Evolutionary conservation across 2,888 invertebrate genomes (phyloP).

Genomic region (Synergus gifuensis): DNA sequence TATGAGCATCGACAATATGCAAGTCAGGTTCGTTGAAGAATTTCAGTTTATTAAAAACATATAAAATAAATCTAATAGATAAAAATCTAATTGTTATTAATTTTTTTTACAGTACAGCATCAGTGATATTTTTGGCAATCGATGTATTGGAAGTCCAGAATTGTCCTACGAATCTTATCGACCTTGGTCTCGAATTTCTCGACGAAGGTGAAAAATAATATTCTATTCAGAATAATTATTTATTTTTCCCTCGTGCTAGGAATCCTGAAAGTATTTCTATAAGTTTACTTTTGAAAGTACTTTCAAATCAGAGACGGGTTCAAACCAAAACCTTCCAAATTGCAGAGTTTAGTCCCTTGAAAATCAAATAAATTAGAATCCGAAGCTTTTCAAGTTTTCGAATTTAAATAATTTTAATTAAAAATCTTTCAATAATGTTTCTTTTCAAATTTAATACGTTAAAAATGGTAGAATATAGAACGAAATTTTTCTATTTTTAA

Average conservation of each 20-base stretch:
- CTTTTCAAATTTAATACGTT: not conserved
- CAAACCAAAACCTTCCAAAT: too few species aligned
- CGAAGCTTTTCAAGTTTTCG: too few species aligned
- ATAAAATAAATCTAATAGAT: too few species aligned
- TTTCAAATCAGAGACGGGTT: too few species aligned
- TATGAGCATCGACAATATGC: constrained; percentile 66
- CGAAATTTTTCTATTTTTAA: constrained; percentile 44
- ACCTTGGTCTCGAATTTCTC: constrained; percentile 84
- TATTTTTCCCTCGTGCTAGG: constrained; percentile 58
- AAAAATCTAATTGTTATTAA: not conserved
- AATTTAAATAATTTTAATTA: not conserved
- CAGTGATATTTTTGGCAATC: constrained; percentile 62
- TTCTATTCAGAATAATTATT: constrained; percentile 31
- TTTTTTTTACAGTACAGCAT: constrained; percentile 66
- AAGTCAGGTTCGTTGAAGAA: constrained; percentile 66
- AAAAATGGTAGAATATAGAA: constrained; percentile 22
- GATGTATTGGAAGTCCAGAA: constrained; percentile 62
- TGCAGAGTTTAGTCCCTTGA: too few species aligned
- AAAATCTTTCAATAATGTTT: not conserved
- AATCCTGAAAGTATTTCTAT: too few species aligned
- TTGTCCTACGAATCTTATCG: constrained; percentile 61
- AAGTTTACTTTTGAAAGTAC: too few species aligned
- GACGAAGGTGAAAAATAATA: constrained; percentile 80
- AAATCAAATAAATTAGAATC: too few species aligned
- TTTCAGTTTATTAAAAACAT: not conserved